These are phyloP conservation scores for Drosophila saltans DNA, from an alignment of 1,140 invertebrate species.

Conservation along the genomic window DNA sequence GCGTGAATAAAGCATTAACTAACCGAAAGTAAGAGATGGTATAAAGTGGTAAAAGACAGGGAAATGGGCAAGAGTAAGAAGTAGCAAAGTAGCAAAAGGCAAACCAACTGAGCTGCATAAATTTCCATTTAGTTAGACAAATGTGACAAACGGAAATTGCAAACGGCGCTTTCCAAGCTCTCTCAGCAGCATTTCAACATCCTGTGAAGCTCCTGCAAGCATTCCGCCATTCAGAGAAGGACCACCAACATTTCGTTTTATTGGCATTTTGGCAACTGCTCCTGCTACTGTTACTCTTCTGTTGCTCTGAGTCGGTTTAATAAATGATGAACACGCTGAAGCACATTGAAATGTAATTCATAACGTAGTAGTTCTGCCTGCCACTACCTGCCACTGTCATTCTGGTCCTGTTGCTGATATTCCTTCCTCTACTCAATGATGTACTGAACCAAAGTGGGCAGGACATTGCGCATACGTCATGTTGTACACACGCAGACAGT, in stretches of 20 bases:
- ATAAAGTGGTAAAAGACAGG: constrained; percentile 2
- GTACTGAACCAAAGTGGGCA: neutral
- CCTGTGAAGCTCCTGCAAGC: constrained; percentile 42
- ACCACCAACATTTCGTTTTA: constrained; percentile 48
- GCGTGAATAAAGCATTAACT: constrained; percentile 76
- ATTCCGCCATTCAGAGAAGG: constrained; percentile 45
- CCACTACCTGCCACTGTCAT: neutral
- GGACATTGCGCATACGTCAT: constrained; percentile 45
- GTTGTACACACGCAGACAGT: constrained; percentile 40
- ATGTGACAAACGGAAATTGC: constrained; percentile 81
- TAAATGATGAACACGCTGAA: constrained; percentile 78
- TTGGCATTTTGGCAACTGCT: constrained; percentile 46
- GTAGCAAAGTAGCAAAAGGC: constrained; percentile 16
- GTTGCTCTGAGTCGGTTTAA: constrained; percentile 47
- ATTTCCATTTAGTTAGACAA: constrained; percentile 80
- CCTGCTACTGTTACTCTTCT: constrained; percentile 4
- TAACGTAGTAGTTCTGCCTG: constrained; percentile 54
- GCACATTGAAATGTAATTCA: constrained; percentile 81
- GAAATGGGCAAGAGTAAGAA: neutral
- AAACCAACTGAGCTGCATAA: constrained; percentile 57
- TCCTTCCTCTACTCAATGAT: neutral
- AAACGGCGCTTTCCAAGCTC: constrained; percentile 57
- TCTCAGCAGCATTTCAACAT: constrained; percentile 61
- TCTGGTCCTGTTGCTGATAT: neutral
- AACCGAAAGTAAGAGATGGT: constrained; percentile 12